phyloP scores from a whole-genome alignment of 1,140 invertebrate genomes.

The Lasioglossum baleicum region DNA sequence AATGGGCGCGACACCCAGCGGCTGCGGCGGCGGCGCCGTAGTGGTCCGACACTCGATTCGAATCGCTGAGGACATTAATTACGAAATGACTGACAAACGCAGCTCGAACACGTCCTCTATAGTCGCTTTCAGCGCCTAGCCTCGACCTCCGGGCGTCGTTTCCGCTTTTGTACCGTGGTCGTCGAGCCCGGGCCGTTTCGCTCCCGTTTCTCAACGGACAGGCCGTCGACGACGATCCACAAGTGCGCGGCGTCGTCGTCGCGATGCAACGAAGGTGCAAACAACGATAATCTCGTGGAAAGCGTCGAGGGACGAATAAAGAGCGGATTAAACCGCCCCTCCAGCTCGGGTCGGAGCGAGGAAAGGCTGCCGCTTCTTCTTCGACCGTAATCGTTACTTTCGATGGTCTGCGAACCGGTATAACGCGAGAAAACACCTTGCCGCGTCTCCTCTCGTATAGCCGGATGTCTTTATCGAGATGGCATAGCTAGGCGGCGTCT shows the following conservation, averaged over 20 bases:
- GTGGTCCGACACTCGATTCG: too few species aligned
- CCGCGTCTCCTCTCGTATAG: background rate
- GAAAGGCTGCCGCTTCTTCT: slow-evolving; percentile 9
- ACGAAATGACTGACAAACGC: background rate
- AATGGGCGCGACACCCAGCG: background rate
- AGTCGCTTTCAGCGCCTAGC: background rate
- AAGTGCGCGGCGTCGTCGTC: background rate
- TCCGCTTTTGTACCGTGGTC: background rate
- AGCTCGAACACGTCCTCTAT: background rate
- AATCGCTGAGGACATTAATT: slow-evolving; percentile 6
- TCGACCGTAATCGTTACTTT: slow-evolving; percentile 50
- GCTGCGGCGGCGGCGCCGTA: too few species aligned
- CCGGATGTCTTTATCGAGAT: too few species aligned
- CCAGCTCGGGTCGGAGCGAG: background rate
- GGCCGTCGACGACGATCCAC: background rate
- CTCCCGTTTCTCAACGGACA: slow-evolving; percentile 30
- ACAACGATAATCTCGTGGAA: background rate
- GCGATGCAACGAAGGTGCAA: background rate
- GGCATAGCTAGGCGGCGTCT: too few species aligned
- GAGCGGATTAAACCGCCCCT: background rate
- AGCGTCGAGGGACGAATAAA: slow-evolving; percentile 26
- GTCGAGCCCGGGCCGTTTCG: slow-evolving; percentile 15
- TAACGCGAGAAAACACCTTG: background rate
- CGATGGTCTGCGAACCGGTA: slow-evolving; percentile 19
- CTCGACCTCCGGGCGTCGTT: too few species aligned